Conservation (phyloP, 2,113 vertebrate genomes). For the Asarcornis scutulata region DNA sequence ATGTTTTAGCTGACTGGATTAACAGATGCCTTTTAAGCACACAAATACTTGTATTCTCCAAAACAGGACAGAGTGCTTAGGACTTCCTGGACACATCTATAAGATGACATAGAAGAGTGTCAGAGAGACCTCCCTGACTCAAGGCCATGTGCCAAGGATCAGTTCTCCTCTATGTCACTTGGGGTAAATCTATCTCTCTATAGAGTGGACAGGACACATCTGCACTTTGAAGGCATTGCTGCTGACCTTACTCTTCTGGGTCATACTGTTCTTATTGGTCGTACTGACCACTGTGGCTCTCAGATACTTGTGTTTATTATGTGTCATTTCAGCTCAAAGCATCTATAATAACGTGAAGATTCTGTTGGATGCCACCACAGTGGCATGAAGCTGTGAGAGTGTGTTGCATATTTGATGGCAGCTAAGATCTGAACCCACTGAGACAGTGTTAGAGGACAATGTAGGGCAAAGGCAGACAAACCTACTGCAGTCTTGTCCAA, state of each 20-base stretch:
- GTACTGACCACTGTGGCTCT: not conserved
- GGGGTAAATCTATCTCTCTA: not conserved
- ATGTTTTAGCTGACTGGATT: not conserved
- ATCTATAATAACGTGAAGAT: not conserved
- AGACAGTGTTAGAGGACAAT: not conserved
- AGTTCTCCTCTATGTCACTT: not conserved
- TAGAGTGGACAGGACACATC: not conserved
- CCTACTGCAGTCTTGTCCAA: not conserved
- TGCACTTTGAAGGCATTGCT: fast-evolving
- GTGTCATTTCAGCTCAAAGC: not conserved
- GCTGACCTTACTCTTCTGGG: not conserved
- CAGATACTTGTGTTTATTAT: not conserved
- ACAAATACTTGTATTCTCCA: not conserved
- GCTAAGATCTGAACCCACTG: not conserved
- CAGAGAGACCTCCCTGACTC: not conserved
- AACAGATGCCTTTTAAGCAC: not conserved
- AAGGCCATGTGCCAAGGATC: not conserved
- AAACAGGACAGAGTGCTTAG: not conserved
- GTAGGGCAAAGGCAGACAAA: not conserved
- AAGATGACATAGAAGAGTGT: not conserved
- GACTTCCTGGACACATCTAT: not conserved
- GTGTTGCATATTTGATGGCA: not conserved
- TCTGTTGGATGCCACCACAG: not conserved
- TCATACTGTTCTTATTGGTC: too few relatives aligned
- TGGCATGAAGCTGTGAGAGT: not conserved